Base-by-base conservation (phyloP, 2,888 invertebrate genomes). In the Lymantria dispar region DNA sequence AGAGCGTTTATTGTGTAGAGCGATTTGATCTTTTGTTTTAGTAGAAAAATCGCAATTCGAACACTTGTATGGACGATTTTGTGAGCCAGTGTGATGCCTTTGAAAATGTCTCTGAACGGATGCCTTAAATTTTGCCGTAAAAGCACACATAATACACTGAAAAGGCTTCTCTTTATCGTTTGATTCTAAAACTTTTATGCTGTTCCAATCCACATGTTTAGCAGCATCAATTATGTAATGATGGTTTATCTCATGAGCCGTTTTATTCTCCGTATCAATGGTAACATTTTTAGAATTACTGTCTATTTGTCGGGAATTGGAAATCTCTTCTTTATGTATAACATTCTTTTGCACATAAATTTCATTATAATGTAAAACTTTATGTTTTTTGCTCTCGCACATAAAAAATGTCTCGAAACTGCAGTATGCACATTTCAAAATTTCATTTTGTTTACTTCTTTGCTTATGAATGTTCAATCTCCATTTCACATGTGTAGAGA, bases 11-110 rank as follows among this genome's bases (percentile, higher is more conserved):
- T 78, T 83, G 43, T 87, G 87, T 10, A 87, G 55, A 0, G 79
- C 61, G 7, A 87, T 84, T 39, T 85, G 83, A 11, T 88, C 87
- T 59, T 84, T 83, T 0, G 87, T 87, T 69, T 87, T 87, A 0
- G 87, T 85, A 0, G 80, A 75, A 38, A 86, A 87, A 29, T 82
- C 83, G 44, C 87, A 88, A 41, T 85, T 83, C 0, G 72, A 47
- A 43, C 87, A 88, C 49, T 81, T 81, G 50, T 79, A 88, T 0
- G 87, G 87, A 3, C 78, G 56, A 13, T 75, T 76, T 0, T 78
- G 59, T 11, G 43, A 48, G 0, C 78, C 79, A 0, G 85, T 85
- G 54, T 88, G 87, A 14, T 76, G 81, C 3, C 87, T 56, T 54
- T 85, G 87, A 11, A 72, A 87, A 47, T 88, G 87, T 0, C 86